Evolutionary conservation across 2,797 vertebrate species (phyloP).

Genomic region (Sitta carolinensis): DNA sequence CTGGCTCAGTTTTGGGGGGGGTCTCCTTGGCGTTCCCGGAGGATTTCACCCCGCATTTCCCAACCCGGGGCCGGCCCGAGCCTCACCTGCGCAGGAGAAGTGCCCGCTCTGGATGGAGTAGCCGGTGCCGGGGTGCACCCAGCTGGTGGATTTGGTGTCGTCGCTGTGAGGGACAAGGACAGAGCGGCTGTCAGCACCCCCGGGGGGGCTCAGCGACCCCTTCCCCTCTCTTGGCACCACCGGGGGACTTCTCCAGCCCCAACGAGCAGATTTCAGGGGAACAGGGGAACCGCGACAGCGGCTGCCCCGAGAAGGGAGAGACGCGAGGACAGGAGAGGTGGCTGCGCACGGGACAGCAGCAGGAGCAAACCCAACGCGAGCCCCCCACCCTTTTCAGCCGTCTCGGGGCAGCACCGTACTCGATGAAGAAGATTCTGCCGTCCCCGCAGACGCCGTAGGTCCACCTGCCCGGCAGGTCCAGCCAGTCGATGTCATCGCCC

Average conservation of each 20-base stretch:
- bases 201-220: background rate
- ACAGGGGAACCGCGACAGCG: fast-evolving
- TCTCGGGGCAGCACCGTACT: conserved; percentile 46
- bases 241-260: background rate
- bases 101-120: conserved; percentile 74
- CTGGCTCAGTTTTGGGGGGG: background rate
- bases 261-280: background rate
- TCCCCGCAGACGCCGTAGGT: conserved; percentile 76
- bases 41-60: background rate
- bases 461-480: conserved; percentile 77
- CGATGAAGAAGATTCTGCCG: conserved; percentile 78
- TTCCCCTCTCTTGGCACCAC: background rate
- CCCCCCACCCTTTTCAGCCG: background rate
- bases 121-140: conserved; percentile 71
- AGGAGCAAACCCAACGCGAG: background rate
- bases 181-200: background rate
- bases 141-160: conserved; percentile 76
- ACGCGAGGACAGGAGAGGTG: fast-evolving
- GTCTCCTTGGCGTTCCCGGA: background rate
- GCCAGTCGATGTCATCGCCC: conserved; percentile 77
- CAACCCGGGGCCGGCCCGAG: fast-evolving
- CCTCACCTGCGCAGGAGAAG: conserved; percentile 69
- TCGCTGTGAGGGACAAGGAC: conserved; percentile 61
- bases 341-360: fast-evolving
- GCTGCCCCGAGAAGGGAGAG: background rate